phyloP scores from a whole-genome alignment of 2,888 invertebrate genomes.

The Hipparchia semele region DNA sequence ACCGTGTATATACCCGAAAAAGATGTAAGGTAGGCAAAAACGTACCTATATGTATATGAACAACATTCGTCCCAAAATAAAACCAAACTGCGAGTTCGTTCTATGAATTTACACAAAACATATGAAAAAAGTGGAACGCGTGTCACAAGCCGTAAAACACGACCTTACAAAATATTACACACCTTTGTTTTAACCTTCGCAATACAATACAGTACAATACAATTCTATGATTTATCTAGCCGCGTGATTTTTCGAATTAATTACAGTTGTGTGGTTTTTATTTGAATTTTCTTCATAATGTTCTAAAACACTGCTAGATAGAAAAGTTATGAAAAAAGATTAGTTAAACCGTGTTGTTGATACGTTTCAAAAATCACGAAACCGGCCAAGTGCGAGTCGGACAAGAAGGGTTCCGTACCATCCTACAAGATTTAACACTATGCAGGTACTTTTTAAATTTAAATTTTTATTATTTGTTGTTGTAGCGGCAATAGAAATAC shows the following conservation, averaged over 20 bases:
- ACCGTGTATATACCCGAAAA: neutral
- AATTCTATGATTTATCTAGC: conserved; percentile 8
- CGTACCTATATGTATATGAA: conserved; percentile 4
- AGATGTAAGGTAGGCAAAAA: neutral
- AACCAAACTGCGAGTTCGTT: conserved; percentile 23
- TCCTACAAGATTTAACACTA: no score
- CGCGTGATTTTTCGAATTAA: neutral
- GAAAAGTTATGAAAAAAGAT: no score
- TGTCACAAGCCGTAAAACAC: conserved; percentile 38
- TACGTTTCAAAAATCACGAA: no score
- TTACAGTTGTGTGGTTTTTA: neutral
- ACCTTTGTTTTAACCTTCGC: conserved; percentile 28
- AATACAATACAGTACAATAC: conserved; percentile 5
- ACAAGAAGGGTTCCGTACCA: no score
- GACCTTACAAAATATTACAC: conserved; percentile 32
- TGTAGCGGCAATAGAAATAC: no score
- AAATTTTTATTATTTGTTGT: no score
- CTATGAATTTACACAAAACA: conserved; percentile 32
- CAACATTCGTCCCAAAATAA: conserved; percentile 21
- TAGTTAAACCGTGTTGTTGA: no score
- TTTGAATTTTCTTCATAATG: neutral
- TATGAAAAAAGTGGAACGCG: conserved; percentile 39
- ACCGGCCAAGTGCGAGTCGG: no score
- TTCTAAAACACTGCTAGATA: no score
- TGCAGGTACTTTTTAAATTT: no score